phyloP scores from a whole-genome alignment of 1,140 invertebrate genomes.

The Sitobion miscanthi region DNA sequence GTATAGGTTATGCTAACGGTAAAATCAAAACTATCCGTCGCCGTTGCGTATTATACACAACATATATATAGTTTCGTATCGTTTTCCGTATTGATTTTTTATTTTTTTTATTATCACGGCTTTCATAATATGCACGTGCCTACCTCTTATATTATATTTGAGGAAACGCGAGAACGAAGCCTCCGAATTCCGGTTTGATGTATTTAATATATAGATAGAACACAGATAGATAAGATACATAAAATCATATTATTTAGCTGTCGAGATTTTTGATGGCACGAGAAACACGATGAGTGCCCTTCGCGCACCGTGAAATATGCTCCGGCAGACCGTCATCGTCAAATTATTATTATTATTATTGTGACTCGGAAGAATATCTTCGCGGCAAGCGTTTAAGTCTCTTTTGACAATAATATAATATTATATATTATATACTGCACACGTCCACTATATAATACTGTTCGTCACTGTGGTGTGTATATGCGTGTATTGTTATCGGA shows the following conservation, averaged over 20 bases:
- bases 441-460: not conserved
- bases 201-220: not conserved
- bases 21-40: constrained; percentile 25
- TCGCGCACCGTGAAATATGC: not conserved
- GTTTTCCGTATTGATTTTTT: not conserved
- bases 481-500: not conserved
- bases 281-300: not conserved
- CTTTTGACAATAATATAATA: not conserved
- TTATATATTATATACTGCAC: not conserved
- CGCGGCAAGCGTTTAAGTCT: constrained; percentile 36
- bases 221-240: too few relatives aligned
- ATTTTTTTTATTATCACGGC: not conserved
- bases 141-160: not conserved
- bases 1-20: constrained; percentile 37
- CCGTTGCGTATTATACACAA: not conserved
- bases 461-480: not conserved
- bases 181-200: not conserved
- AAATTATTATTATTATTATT: not conserved
- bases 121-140: not conserved
- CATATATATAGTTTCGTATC: not conserved
- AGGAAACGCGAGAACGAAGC: not conserved
- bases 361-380: not conserved
- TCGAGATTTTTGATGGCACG: not conserved
- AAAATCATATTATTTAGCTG: not conserved
- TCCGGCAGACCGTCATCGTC: not conserved